Evolutionary conservation across 2,888 invertebrate species (phyloP).

Genomic region (Diadegma fenestrale): DNA sequence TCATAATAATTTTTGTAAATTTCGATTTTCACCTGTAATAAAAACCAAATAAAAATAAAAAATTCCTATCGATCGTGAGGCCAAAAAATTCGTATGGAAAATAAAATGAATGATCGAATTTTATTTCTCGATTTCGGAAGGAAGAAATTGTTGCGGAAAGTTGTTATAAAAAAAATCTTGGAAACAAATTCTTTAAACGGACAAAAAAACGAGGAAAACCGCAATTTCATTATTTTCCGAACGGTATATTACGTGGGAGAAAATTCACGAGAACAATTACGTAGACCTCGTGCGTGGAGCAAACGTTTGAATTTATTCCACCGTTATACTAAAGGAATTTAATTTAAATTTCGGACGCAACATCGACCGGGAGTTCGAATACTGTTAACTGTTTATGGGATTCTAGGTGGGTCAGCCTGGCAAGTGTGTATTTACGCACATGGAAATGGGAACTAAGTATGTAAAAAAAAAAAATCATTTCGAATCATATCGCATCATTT

Average conservation of each 20-base stretch:
- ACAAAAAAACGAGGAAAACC: neutral
- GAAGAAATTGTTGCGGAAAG: too few species aligned
- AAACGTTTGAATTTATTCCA: conserved; percentile 6
- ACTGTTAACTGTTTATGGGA: conserved; percentile 15
- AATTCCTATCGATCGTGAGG: neutral
- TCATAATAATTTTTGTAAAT: conserved; percentile 78
- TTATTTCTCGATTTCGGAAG: neutral
- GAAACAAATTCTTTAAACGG: neutral
- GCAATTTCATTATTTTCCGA: conserved; percentile 1
- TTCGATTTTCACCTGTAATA: conserved; percentile 75
- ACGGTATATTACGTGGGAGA: conserved; percentile 1
- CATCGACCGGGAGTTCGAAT: conserved; percentile 56
- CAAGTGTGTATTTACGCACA: neutral
- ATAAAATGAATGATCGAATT: neutral
- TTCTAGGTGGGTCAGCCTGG: conserved; percentile 57
- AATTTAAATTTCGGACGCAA: conserved; percentile 63
- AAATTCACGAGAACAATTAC: conserved; percentile 13
- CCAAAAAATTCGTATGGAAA: neutral
- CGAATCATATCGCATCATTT: neutral
- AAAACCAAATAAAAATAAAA: conserved; percentile 25
- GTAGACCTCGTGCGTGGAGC: neutral
- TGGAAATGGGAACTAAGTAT: neutral
- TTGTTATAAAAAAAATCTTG: too few species aligned
- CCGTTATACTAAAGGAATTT: conserved; percentile 56
- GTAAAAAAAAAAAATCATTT: neutral